These are phyloP conservation scores for Pedionomus torquatus DNA, from an alignment of 2,113 vertebrate species.

Conservation along the genomic window DNA sequence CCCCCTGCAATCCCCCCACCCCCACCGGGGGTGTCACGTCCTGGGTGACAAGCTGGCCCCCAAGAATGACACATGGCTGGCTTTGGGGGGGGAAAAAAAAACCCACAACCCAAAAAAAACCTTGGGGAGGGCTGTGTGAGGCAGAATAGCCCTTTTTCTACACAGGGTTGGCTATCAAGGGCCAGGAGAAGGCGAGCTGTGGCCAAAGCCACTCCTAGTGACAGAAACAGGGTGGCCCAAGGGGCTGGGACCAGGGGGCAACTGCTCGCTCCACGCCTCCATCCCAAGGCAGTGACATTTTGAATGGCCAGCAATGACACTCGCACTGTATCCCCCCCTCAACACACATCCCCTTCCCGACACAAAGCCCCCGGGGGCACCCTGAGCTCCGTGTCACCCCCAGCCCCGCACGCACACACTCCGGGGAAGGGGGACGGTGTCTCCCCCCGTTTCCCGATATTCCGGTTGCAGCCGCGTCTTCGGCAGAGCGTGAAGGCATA, in stretches of 20 bases:
- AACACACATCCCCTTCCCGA: too few species aligned
- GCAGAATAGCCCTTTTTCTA: accelerated
- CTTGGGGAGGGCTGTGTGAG: too few species aligned
- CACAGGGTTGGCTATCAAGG: not conserved
- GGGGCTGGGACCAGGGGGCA: too few species aligned
- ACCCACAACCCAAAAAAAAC: too few species aligned
- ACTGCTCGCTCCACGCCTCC: not conserved
- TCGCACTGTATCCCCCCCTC: not conserved
- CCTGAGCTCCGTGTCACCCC: accelerated
- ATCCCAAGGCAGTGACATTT: not conserved
- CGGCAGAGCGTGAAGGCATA: conserved; percentile 23
- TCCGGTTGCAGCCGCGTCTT: accelerated
- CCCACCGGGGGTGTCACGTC: accelerated
- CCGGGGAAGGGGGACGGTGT: accelerated
- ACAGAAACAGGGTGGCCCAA: too few species aligned
- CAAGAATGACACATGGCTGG: accelerated
- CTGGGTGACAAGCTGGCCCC: accelerated
- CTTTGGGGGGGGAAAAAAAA: too few species aligned
- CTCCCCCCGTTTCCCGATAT: not conserved
- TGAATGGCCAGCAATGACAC: not conserved
- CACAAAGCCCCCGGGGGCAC: not conserved
- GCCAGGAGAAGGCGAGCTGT: not conserved
- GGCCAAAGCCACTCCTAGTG: not conserved
- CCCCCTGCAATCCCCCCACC: not conserved
- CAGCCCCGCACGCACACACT: too few species aligned